Evolutionary conservation across 2,888 invertebrate genomes (phyloP).

Genomic region (Dorcus parallelipipedus): DNA sequence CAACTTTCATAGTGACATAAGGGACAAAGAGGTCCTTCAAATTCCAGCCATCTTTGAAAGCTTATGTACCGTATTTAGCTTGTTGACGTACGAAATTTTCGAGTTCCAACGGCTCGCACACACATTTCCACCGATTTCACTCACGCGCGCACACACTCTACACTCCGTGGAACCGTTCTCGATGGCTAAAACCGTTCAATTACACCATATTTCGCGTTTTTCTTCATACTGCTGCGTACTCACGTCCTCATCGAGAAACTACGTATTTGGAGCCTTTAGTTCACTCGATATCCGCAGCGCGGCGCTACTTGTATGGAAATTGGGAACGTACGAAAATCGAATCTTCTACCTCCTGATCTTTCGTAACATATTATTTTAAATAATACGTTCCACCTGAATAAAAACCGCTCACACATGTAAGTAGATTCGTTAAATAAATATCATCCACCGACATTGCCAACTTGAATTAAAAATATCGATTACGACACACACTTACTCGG

Average conservation of each 20-base stretch:
- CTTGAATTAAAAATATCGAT: too few relatives aligned
- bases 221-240: slow-evolving; percentile 43
- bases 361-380: too few relatives aligned
- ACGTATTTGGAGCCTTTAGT: slow-evolving; percentile 34
- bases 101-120: slow-evolving; percentile 23
- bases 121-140: slow-evolving; percentile 26
- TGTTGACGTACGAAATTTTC: slow-evolving; percentile 36
- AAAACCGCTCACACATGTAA: too few relatives aligned
- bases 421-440: too few relatives aligned
- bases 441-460: too few relatives aligned
- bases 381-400: too few relatives aligned
- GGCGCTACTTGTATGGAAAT: slow-evolving; percentile 18
- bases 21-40: slow-evolving; percentile 67
- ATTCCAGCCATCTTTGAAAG: slow-evolving; percentile 67
- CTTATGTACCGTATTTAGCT: slow-evolving; percentile 27
- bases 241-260: slow-evolving; percentile 42
- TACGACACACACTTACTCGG: too few relatives aligned
- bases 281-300: slow-evolving; percentile 13
- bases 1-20: slow-evolving; percentile 68
- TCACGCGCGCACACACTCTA: slow-evolving; percentile 32
- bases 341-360: not conserved
- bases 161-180: slow-evolving; percentile 29
- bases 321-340: slow-evolving; percentile 16
- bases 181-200: slow-evolving; percentile 34
- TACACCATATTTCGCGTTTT: slow-evolving; percentile 43